These are phyloP conservation scores for Microplitis manilae DNA, from an alignment of 2,888 invertebrate genomes.

Conservation along the genomic window DNA sequence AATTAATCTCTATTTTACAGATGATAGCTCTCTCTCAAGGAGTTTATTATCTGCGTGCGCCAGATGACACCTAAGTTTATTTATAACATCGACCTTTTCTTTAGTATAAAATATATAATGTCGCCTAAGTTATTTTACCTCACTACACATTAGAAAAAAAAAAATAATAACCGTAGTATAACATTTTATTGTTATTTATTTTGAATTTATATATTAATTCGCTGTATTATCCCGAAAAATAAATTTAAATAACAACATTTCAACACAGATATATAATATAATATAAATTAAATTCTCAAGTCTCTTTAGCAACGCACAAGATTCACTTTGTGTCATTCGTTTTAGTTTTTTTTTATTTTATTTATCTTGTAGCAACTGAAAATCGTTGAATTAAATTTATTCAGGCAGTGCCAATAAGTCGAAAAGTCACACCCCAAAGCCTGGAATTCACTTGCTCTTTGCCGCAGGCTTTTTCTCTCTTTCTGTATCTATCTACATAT, in stretches of 20 bases:
- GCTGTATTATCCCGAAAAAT: background rate
- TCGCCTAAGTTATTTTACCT: background rate
- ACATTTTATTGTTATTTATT: background rate
- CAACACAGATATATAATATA: background rate
- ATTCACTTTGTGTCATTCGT: background rate
- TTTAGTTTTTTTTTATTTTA: background rate
- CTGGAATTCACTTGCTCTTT: slow-evolving; percentile 59
- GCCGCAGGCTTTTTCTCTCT: slow-evolving; percentile 40
- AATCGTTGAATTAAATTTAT: slow-evolving; percentile 69
- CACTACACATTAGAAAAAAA: background rate
- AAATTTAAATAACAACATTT: background rate
- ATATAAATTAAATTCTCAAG: background rate
- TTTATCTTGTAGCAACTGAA: slow-evolving; percentile 44
- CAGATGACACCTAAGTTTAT: slow-evolving; percentile 62
- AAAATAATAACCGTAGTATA: background rate
- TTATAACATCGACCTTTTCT: slow-evolving; percentile 57
- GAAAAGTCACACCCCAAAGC: slow-evolving; percentile 66
- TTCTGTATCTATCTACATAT: slow-evolving; percentile 12
- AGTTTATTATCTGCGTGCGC: slow-evolving; percentile 66
- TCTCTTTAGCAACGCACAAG: background rate
- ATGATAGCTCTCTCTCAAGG: slow-evolving; percentile 60
- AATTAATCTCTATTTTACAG: slow-evolving; percentile 61
- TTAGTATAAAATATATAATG: slow-evolving; percentile 33
- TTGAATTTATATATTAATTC: background rate
- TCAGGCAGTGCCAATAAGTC: slow-evolving; percentile 68